These are phyloP conservation scores for Imbricaverruca yamaguchii DNA, from an alignment of 2,888 invertebrate genomes.

Conservation along the genomic window DNA sequence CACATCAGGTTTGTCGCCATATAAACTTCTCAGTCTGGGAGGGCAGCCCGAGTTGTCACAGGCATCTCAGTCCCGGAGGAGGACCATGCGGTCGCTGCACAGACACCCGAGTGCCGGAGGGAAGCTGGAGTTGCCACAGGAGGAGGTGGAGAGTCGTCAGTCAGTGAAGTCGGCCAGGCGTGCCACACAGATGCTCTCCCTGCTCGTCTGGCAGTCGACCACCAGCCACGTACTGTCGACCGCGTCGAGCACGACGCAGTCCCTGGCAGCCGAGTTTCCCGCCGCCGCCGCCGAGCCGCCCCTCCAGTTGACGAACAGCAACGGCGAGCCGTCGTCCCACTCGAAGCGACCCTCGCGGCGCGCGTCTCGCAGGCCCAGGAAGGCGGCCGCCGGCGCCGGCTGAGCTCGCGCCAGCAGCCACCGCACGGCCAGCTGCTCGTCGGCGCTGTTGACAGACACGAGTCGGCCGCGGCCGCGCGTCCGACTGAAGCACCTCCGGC, in stretches of 20 bases:
- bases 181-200: background rate
- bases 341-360: conserved; percentile 9
- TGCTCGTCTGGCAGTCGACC: background rate
- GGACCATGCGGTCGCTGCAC: too few species aligned
- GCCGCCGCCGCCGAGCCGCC: background rate
- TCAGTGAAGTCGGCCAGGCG: background rate
- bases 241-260: background rate
- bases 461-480: background rate
- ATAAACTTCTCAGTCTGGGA: too few species aligned
- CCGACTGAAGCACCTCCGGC: background rate
- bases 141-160: too few species aligned
- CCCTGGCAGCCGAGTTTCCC: background rate
- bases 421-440: background rate
- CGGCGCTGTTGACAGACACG: background rate
- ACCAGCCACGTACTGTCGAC: background rate
- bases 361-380: background rate
- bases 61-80: too few species aligned
- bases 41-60: too few species aligned
- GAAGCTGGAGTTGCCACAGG: too few species aligned
- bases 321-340: conserved; percentile 1
- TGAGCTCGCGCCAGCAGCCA: conserved; percentile 6
- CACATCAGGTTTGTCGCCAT: too few species aligned
- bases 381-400: background rate
- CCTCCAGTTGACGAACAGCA: background rate
- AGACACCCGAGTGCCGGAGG: too few species aligned